A percentile compares a stretch with the other conserved stretches of the same genome.
phyloP scores from a whole-genome alignment of 2,888 invertebrate genomes.

The Diaphora mendica region DNA sequence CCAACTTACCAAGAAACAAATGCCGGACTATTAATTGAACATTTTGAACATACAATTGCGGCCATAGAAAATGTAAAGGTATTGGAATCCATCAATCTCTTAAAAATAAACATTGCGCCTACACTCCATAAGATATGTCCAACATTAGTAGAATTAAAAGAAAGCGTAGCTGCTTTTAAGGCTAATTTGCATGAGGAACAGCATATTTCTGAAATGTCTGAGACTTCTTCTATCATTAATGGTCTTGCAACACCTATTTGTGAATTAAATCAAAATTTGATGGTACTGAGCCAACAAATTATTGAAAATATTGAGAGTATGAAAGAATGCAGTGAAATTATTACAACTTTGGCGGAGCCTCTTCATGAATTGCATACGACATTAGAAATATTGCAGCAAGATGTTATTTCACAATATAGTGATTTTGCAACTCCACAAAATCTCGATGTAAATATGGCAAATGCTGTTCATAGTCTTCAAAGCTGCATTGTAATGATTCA shows the following conservation, averaged over 20 bases:
- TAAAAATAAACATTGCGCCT: conserved; percentile 56
- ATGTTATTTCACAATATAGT: conserved; percentile 75
- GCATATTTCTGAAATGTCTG: conserved; percentile 71
- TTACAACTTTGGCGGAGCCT: conserved; percentile 78
- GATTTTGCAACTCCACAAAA: conserved; percentile 66
- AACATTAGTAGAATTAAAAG: conserved; percentile 73
- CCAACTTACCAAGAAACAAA: conserved; percentile 51
- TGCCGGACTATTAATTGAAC: conserved; percentile 66
- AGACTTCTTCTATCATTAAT: conserved; percentile 73
- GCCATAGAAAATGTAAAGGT: conserved; percentile 67
- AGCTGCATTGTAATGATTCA: conserved; percentile 80
- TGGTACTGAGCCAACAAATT: conserved; percentile 68
- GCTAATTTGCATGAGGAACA: conserved; percentile 57
- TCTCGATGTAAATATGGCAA: conserved; percentile 68
- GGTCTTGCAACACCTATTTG: conserved; percentile 72
- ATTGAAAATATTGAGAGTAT: conserved; percentile 69
- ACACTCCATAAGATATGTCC: conserved; percentile 70
- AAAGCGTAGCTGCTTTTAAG: conserved; percentile 67
- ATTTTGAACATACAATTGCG: conserved; percentile 73
- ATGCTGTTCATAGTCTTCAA: conserved; percentile 73
- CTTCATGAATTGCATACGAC: conserved; percentile 77
- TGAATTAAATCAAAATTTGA: conserved; percentile 73
- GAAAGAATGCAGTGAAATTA: conserved; percentile 62
- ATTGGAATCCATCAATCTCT: conserved; percentile 61
- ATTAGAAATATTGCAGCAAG: conserved; percentile 79